Conservation (phyloP, 1,140 invertebrate genomes). For the Sesamia nonagrioides region DNA sequence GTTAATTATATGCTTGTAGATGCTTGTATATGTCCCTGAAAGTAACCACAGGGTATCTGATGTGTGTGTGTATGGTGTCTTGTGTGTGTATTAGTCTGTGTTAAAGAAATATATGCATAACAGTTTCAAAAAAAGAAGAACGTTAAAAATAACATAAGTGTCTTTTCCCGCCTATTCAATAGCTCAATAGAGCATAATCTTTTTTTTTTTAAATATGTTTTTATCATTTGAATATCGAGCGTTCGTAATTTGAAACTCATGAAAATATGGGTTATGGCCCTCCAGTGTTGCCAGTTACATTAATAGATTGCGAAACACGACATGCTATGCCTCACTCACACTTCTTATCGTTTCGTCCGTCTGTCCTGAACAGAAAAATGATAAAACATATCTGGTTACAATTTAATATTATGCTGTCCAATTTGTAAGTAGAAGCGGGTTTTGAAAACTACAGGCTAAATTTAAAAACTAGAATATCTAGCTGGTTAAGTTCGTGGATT, state of each 20-base stretch:
- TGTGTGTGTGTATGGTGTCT: too few relatives aligned
- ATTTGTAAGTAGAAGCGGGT: constrained; percentile 59
- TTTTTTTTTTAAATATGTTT: too few relatives aligned
- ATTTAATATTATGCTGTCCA: constrained; percentile 60
- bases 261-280: constrained; percentile 26
- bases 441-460: neutral
- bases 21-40: too few relatives aligned
- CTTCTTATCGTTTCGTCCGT: constrained; percentile 75
- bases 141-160: neutral
- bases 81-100: too few relatives aligned
- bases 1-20: too few relatives aligned
- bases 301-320: constrained; percentile 75
- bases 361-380: constrained; percentile 81
- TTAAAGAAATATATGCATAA: too few relatives aligned
- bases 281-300: constrained; percentile 21
- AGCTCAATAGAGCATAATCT: neutral
- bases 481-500: too few relatives aligned
- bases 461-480: too few relatives aligned
- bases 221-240: neutral
- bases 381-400: constrained; percentile 83
- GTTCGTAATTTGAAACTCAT: constrained; percentile 23
- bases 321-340: constrained; percentile 54
- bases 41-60: too few relatives aligned
- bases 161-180: neutral
- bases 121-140: neutral